phyloP scores from a whole-genome alignment of 1,140 invertebrate species.

The Cephus cinctus region DNA sequence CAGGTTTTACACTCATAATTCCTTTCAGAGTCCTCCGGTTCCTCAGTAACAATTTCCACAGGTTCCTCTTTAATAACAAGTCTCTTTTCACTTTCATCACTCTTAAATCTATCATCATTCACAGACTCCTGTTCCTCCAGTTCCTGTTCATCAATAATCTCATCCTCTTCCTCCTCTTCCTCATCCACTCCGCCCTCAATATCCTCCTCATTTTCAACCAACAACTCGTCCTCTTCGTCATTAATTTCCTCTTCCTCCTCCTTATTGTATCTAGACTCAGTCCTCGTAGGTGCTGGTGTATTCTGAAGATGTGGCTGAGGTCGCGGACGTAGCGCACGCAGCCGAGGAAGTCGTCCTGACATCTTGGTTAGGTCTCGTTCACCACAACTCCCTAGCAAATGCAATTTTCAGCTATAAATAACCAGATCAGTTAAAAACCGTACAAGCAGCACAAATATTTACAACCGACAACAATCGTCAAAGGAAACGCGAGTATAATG shows the following conservation, averaged over 20 bases:
- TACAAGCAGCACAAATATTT: too few relatives aligned
- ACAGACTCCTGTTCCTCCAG: not conserved
- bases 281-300: constrained; percentile 7
- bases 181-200: constrained; percentile 8
- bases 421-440: too few relatives aligned
- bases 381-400: too few relatives aligned
- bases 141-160: constrained; percentile 1
- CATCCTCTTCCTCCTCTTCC: constrained; percentile 19
- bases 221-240: constrained; percentile 18
- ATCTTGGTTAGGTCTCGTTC: constrained; percentile 12
- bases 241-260: constrained; percentile 8
- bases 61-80: constrained; percentile 9
- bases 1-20: constrained; percentile 42
- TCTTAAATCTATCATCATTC: constrained; percentile 7
- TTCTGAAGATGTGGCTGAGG: constrained; percentile 13
- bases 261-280: constrained; percentile 16
- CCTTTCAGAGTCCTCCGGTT: not conserved
- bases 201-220: constrained; percentile 20
- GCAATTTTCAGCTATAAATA: too few relatives aligned
- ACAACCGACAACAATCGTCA: too few relatives aligned
- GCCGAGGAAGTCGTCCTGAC: constrained; percentile 30
- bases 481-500: too few relatives aligned
- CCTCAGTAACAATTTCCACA: not conserved
- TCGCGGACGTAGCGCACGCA: constrained; percentile 39
- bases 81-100: constrained; percentile 20